Evolutionary conservation across 1,140 invertebrate species (phyloP).

Genomic region (Drosophila fuyamai): DNA sequence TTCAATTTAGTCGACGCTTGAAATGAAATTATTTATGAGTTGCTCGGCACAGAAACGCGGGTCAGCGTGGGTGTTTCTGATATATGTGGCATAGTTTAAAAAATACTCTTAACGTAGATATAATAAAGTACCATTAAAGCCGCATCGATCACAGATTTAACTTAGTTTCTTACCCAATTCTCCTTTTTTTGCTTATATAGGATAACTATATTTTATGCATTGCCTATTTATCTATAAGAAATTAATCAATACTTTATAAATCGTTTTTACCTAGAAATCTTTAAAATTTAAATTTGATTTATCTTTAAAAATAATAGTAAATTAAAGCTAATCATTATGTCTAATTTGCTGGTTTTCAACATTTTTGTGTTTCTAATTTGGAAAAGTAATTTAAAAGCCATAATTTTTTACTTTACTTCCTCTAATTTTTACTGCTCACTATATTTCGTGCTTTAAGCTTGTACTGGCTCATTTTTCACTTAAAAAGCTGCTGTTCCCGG

Average conservation of each 20-base stretch:
- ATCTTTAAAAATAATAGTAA: no score
- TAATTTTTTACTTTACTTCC: background rate
- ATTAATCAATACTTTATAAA: no score
- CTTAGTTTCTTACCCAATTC: background rate
- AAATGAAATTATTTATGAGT: slow-evolving; percentile 65
- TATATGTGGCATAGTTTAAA: slow-evolving; percentile 1
- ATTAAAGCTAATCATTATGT: no score
- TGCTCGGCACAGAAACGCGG: slow-evolving; percentile 11
- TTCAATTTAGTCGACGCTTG: slow-evolving; percentile 61
- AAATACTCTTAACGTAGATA: background rate
- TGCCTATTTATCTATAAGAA: no score
- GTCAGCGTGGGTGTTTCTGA: background rate
- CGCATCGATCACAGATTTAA: slow-evolving; percentile 14
- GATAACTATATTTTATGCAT: background rate
- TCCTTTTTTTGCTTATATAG: no score
- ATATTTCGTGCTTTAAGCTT: background rate
- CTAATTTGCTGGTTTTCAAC: no score
- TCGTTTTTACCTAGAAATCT: no score
- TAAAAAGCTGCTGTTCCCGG: slow-evolving; percentile 10
- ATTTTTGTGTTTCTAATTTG: background rate
- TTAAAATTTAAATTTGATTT: no score
- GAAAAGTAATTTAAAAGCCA: background rate
- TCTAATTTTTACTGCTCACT: background rate
- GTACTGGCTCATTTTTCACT: slow-evolving; percentile 21
- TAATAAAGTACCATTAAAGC: slow-evolving; percentile 2